These are phyloP conservation scores for Pelobates cultripes DNA, from an alignment of 2,797 vertebrate species.

Conservation along the genomic window DNA sequence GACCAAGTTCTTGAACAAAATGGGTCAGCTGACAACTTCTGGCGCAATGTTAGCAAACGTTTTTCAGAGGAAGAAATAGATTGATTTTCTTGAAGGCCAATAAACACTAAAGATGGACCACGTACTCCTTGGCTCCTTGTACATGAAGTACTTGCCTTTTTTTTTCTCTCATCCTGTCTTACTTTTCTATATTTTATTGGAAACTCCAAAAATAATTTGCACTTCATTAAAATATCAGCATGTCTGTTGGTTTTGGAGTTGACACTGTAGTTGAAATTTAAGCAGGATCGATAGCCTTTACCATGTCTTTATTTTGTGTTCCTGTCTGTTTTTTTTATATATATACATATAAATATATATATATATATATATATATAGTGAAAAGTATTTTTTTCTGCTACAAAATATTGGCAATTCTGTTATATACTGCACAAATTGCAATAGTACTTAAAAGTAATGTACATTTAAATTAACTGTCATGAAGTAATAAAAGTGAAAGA, in stretches of 20 bases:
- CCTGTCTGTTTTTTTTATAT: conserved; percentile 85
- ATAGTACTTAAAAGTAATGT: conserved; percentile 88
- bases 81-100: conserved; percentile 30
- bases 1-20: conserved; percentile 98
- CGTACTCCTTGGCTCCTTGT: conserved; percentile 77
- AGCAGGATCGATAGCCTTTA: conserved; percentile 79
- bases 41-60: conserved; percentile 98
- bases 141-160: conserved; percentile 96
- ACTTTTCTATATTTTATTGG: conserved; percentile 86
- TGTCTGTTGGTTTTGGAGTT: conserved; percentile 77
- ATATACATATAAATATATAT: conserved; percentile 69
- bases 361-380: conserved; percentile 80
- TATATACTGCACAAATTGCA: conserved; percentile 87
- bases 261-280: conserved; percentile 75
- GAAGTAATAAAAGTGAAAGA: conserved; percentile 92
- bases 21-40: conserved; percentile 98
- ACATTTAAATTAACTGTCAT: conserved; percentile 96
- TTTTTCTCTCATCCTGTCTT: conserved; percentile 71
- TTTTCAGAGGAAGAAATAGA: conserved; percentile 97
- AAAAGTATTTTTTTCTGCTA: conserved; percentile 73
- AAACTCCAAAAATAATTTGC: conserved; percentile 98
- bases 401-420: conserved; percentile 83
- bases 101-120: conserved; percentile 76
- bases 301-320: conserved; percentile 81
- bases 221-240: conserved; percentile 85